These are phyloP conservation scores for Stichodactyla mertensii DNA, from an alignment of 64 coral and sea anemone species.

Conservation along the genomic window DNA sequence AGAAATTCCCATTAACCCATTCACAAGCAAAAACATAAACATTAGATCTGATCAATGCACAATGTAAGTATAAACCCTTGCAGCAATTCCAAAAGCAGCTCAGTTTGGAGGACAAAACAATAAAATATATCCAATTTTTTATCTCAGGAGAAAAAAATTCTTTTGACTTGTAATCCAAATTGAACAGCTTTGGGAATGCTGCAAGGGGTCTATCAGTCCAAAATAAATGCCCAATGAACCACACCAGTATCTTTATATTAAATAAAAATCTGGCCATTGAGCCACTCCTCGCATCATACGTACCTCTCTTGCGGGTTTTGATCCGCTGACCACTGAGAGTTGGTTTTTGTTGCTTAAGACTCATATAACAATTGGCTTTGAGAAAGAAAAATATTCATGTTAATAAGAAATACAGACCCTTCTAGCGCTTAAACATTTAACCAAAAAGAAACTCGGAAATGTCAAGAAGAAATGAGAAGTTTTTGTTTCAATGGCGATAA, in stretches of 20 bases:
- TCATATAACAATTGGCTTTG: constrained; percentile 99
- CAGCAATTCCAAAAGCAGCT: too few species aligned
- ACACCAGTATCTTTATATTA: background rate
- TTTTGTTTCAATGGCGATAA: background rate
- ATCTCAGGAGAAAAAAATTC: too few species aligned
- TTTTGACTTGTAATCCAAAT: too few species aligned
- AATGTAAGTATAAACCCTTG: too few species aligned
- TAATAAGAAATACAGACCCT: background rate
- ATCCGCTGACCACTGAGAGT: constrained; percentile 99
- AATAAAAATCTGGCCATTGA: background rate
- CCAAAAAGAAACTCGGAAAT: background rate
- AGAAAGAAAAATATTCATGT: background rate
- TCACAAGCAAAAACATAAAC: too few species aligned
- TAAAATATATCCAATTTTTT: too few species aligned
- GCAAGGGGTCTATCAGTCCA: too few species aligned
- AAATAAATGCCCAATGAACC: background rate
- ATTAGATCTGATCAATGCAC: too few species aligned
- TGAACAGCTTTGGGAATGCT: too few species aligned
- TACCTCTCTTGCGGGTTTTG: constrained; percentile 99
- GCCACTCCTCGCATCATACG: background rate
- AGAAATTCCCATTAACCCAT: too few species aligned
- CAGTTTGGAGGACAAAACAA: too few species aligned
- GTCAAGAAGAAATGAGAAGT: background rate
- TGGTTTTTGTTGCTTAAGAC: constrained; percentile 99
- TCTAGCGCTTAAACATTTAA: background rate